phyloP scores from a whole-genome alignment of 2,888 invertebrate species.

The Apeira syringaria region DNA sequence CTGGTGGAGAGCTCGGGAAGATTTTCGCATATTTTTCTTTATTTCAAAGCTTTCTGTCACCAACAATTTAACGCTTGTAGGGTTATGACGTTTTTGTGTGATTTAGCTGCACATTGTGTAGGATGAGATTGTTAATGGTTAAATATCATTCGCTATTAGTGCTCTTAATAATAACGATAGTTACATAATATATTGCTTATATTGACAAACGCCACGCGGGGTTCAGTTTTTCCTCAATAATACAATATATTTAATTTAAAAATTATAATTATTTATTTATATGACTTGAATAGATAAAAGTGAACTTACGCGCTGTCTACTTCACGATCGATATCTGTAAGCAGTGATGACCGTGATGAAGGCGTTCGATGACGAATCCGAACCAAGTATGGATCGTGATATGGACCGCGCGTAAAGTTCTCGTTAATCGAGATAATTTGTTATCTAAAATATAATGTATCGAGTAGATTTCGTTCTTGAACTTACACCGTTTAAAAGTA shows the following conservation, averaged over 20 bases:
- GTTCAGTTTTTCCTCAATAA: conserved; percentile 35
- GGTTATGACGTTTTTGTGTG: conserved; percentile 40
- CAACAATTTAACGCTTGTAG: conserved; percentile 53
- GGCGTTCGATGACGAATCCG: no score
- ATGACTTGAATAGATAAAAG: no score
- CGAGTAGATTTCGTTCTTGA: no score
- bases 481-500: no score
- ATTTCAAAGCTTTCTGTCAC: conserved; percentile 75
- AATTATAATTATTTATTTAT: no score
- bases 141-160: conserved; percentile 15
- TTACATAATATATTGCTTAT: conserved; percentile 33
- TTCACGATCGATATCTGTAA: no score
- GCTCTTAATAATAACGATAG: conserved; percentile 8
- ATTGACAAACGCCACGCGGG: conserved; percentile 19
- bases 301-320: no score
- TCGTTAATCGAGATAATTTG: no score
- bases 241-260: neutral
- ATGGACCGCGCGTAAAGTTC: no score
- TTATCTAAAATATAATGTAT: no score
- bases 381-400: no score
- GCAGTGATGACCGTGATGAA: no score
- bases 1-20: conserved; percentile 84
- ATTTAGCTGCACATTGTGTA: conserved; percentile 50
- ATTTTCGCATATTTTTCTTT: conserved; percentile 51
- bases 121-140: conserved; percentile 19